Conservation (phyloP, 2,113 vertebrate genomes). For the Irena cyanogastra region DNA sequence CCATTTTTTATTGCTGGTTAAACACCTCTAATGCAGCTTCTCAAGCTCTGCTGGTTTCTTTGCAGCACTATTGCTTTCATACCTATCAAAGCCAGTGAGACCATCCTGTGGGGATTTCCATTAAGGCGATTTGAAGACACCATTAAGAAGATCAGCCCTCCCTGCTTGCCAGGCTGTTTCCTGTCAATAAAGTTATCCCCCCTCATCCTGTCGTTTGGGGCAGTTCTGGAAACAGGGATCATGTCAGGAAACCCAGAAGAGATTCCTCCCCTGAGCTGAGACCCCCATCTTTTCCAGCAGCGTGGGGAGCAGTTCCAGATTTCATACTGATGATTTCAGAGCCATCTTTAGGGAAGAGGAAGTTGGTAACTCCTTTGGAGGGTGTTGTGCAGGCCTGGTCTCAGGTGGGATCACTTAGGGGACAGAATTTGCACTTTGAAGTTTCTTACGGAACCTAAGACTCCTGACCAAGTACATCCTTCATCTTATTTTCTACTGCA, state of each 20-base stretch:
- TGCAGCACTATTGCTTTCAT: constrained; percentile 14
- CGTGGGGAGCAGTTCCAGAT: not conserved
- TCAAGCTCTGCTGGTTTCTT: not conserved
- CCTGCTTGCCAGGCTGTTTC: not conserved
- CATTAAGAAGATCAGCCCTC: constrained; percentile 21
- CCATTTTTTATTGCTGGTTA: not conserved
- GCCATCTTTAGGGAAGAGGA: not conserved
- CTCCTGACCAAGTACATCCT: not conserved
- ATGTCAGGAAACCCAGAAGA: not conserved
- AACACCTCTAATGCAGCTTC: not conserved
- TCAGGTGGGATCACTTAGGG: not conserved
- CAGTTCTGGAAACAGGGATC: not conserved
- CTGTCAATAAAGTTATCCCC: not conserved
- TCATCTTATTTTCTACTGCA: not conserved
- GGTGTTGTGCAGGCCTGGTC: not conserved
- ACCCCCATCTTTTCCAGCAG: not conserved
- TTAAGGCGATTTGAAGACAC: constrained; percentile 14
- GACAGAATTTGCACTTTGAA: not conserved
- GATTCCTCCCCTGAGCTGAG: not conserved
- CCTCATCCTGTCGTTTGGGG: not conserved
- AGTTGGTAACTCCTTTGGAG: not conserved
- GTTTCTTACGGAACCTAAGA: not conserved
- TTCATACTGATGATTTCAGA: not conserved
- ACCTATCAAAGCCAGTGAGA: not conserved
- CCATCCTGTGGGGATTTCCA: constrained; percentile 2